phyloP scores from a whole-genome alignment of 1,140 invertebrate genomes.

The Aethina tumida region DNA sequence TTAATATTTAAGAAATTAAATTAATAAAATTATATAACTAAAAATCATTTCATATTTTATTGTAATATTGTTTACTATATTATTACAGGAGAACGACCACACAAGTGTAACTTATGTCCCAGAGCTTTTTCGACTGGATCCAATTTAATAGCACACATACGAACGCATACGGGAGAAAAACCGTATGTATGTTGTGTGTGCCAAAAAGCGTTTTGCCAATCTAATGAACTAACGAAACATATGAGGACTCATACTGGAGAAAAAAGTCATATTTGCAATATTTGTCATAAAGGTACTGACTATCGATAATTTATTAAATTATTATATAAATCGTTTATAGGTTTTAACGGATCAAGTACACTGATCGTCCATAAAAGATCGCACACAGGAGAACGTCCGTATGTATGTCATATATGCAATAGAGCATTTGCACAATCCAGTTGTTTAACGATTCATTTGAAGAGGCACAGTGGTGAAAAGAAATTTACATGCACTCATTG shows the following conservation, averaged over 20 bases:
- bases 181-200: slow-evolving; percentile 39
- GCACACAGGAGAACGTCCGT: slow-evolving; percentile 29
- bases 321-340: slow-evolving; percentile 15
- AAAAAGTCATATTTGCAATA: slow-evolving; percentile 40
- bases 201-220: slow-evolving; percentile 38
- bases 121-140: slow-evolving; percentile 47
- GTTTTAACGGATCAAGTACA: slow-evolving; percentile 33
- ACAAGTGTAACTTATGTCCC: slow-evolving; percentile 42
- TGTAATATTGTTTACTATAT: slow-evolving; percentile 4
- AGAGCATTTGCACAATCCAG: slow-evolving; percentile 31
- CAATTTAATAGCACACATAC: slow-evolving; percentile 41
- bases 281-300: slow-evolving; percentile 34
- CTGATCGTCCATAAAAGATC: slow-evolving; percentile 25
- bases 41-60: no score
- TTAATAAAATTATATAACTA: no score
- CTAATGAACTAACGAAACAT: slow-evolving; percentile 38
- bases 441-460: slow-evolving; percentile 29
- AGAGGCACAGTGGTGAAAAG: slow-evolving; percentile 25
- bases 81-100: slow-evolving; percentile 39
- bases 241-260: slow-evolving; percentile 39
- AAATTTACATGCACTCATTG: slow-evolving; percentile 37
- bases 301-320: neutral
- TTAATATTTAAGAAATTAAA: no score
- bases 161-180: slow-evolving; percentile 41
- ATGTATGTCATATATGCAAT: slow-evolving; percentile 24